These are phyloP conservation scores for Bombus impatiens DNA, from an alignment of 1,140 invertebrate genomes.

Conservation along the genomic window DNA sequence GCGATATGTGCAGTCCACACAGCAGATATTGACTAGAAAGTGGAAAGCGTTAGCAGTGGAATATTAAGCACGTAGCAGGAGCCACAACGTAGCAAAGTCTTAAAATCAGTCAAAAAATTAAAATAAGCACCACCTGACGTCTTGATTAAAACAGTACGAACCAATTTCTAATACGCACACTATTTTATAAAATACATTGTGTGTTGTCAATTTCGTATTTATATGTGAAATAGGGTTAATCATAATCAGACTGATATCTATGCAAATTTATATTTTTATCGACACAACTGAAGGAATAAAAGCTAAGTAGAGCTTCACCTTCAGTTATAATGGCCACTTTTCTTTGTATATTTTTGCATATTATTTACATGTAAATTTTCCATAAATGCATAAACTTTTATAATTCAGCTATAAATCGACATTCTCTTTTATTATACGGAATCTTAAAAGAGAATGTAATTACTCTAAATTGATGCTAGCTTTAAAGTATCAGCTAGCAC, in stretches of 20 bases:
- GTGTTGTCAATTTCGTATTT: too few species aligned
- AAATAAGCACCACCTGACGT: accelerated
- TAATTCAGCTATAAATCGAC: not conserved
- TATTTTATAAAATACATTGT: too few species aligned
- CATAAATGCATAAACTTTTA: not conserved
- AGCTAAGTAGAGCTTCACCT: not conserved
- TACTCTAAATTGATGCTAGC: not conserved
- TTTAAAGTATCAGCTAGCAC: too few species aligned
- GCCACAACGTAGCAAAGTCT: too few species aligned
- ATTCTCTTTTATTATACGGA: not conserved
- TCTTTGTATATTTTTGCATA: not conserved
- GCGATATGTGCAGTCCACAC: not conserved
- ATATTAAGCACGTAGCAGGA: not conserved
- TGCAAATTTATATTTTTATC: not conserved
- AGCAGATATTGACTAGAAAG: not conserved
- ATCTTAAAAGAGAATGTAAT: not conserved
- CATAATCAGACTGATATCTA: not conserved
- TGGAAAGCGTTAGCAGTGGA: not conserved
- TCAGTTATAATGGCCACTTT: not conserved
- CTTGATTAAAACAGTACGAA: too few species aligned
- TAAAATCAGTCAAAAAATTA: too few species aligned
- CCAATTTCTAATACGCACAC: too few species aligned
- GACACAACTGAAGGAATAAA: not conserved
- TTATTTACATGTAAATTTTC: conserved; percentile 1
- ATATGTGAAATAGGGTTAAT: not conserved